Evolutionary conservation across 1,140 invertebrate species (phyloP), one percentile per base, ranked within the genome.

Genomic region (Hermetia illucens): DNA sequence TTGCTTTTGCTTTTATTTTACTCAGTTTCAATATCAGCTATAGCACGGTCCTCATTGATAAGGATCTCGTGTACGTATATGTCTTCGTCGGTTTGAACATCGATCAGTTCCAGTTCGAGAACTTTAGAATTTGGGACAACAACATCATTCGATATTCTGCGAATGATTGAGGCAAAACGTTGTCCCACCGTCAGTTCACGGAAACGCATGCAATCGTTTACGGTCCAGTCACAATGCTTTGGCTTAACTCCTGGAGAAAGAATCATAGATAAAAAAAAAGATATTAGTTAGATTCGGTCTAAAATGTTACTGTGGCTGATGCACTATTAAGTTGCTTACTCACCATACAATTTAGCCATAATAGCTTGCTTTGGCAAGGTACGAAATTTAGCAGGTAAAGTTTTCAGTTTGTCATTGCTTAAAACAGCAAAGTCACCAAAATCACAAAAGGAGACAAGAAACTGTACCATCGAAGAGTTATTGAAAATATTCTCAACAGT

Each of bases 341-440:
- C 17, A 58, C 57, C 56, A 50, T 56, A 45, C 5, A 60, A 33
- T 40, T 52, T 51, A 3, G 57, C 54, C 29, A 49, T 46, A 18
- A 60, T 27, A 3, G 53, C 48, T 48, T 58, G 51, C 40, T 53
- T 60, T 10, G 54, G 57, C 31, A 60, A 42, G 38, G 49, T 46
- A 2, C 50, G 41, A 25, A 57, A 48, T 36, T 51, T 46, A 1
- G 37, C 29, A 3, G 50, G 45, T 6, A 60, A 41, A 10, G 46
- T 43, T 36, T 45, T 42, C 5, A 60, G 36, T 34, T 60, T 50
- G 31, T 51, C 43, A n/a, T 47, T 49, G 29, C 46, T 42, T 20
- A 59, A 42, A 17, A 53, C 49, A 5, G 39, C 52, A 30, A 50
- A 48, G 34, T 59, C 56, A 22, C 56, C 55, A 18, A 49, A 45